Conservation (phyloP, 2,113 vertebrate species). For the Progne subis region DNA sequence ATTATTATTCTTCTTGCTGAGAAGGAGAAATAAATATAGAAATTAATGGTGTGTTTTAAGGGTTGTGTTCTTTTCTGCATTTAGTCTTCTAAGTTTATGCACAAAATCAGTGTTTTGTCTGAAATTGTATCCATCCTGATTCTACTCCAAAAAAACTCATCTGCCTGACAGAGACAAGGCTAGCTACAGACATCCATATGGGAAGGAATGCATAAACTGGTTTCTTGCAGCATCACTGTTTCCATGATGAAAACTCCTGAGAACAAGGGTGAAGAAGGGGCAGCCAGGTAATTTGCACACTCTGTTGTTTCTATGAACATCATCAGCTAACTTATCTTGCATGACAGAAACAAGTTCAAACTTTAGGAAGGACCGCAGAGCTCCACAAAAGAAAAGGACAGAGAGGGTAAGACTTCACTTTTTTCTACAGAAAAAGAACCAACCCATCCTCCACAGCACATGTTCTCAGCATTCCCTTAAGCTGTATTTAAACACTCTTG, state of each 20-base stretch:
- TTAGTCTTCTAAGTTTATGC: neutral
- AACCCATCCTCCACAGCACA: neutral
- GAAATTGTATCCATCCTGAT: neutral
- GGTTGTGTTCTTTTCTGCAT: neutral
- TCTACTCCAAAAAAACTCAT: neutral
- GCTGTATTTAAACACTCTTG: neutral
- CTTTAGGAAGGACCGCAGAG: neutral
- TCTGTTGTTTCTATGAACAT: neutral
- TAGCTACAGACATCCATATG: accelerated
- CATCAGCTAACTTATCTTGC: neutral
- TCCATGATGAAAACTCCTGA: neutral
- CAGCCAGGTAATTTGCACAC: neutral
- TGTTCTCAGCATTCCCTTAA: neutral
- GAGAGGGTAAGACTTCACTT: neutral
- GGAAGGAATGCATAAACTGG: neutral
- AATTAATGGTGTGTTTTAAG: neutral
- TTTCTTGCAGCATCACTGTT: neutral
- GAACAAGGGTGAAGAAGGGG: neutral
- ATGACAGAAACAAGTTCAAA: neutral
- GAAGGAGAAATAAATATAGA: neutral
- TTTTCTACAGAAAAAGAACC: neutral
- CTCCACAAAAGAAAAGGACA: neutral
- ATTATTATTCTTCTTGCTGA: neutral
- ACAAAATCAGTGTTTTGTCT: neutral
- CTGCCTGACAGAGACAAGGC: neutral